phyloP scores from a whole-genome alignment of 2,797 vertebrate species.

The Paramormyrops hopkinsi region DNA sequence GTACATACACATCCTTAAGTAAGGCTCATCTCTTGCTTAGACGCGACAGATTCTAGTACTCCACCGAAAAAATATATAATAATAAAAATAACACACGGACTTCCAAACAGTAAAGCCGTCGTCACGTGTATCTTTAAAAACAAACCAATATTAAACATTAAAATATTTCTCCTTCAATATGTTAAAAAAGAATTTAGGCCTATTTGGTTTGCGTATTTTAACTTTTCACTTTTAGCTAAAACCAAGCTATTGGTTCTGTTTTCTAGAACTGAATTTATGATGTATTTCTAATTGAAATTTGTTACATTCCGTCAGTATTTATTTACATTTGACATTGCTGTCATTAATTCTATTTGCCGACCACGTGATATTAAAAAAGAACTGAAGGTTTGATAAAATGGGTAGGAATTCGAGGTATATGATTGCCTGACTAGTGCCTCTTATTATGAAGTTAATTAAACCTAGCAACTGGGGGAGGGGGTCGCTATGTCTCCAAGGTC shows the following conservation, averaged over 20 bases:
- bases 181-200: neutral
- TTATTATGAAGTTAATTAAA: constrained; percentile 99
- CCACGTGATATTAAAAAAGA: neutral
- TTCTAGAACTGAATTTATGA: neutral
- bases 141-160: neutral
- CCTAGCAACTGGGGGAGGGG: constrained; percentile 91
- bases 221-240: neutral
- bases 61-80: neutral
- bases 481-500: constrained; percentile 93
- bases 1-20: neutral
- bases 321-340: neutral
- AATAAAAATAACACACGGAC: neutral
- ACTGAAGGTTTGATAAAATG: constrained; percentile 29
- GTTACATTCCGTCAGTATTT: neutral
- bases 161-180: neutral
- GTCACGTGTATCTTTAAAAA: neutral
- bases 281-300: neutral
- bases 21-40: neutral
- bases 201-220: neutral
- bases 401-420: constrained; percentile 66
- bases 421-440: constrained; percentile 86
- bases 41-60: neutral
- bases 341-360: neutral
- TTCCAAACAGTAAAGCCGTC: neutral
- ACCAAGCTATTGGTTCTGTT: neutral